Evolutionary conservation across 1,140 invertebrate genomes (phyloP).

Genomic region (Teleogryllus occipitalis): DNA sequence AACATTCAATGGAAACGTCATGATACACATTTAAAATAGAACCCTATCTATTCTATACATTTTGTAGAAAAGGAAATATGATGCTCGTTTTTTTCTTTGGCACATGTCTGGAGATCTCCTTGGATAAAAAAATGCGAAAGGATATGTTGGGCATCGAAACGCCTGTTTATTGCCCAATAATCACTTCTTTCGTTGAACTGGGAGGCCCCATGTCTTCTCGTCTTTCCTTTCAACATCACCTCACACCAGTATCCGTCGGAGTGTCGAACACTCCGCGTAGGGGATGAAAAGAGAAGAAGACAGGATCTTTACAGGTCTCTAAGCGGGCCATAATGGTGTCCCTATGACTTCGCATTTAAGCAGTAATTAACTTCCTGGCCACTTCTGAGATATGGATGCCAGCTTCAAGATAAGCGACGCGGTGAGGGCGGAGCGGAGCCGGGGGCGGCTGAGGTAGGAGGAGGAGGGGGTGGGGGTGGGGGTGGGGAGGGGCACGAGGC

Average conservation of each 20-base stretch:
- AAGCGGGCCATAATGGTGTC: constrained; percentile 15
- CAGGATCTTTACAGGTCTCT: neutral
- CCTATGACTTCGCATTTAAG: constrained; percentile 23
- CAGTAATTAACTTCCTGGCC: constrained; percentile 18
- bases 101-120: no score
- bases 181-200: no score
- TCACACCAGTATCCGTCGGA: neutral
- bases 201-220: neutral
- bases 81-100: no score
- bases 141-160: no score
- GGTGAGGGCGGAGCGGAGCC: neutral
- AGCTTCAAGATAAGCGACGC: neutral
- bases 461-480: neutral
- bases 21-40: no score
- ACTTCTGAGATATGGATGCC: constrained; percentile 9
- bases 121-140: no score
- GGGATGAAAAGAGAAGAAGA: neutral
- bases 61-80: no score
- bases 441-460: neutral
- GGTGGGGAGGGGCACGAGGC: neutral
- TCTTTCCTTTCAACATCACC: neutral
- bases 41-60: no score
- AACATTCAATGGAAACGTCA: no score
- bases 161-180: no score
- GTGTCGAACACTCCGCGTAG: neutral